phyloP scores from a whole-genome alignment of 2,888 invertebrate species.

The Dorcus parallelipipedus region DNA sequence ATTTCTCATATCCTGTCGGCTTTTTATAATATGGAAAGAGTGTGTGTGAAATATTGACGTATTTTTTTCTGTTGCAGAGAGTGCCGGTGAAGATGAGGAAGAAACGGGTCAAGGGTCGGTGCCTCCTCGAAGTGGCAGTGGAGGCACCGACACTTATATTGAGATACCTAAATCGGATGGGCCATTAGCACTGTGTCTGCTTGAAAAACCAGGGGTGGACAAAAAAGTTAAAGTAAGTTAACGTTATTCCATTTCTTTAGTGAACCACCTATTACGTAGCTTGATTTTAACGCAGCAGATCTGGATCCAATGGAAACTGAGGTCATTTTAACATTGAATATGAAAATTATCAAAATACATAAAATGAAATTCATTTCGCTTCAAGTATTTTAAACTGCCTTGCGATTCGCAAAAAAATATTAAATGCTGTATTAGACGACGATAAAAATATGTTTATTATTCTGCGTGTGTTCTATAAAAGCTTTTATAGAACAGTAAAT shows the following conservation, averaged over 20 bases:
- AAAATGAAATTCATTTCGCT: no score
- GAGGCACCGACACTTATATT: constrained; percentile 46
- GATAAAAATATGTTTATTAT: no score
- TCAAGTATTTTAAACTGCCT: no score
- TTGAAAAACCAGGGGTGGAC: constrained; percentile 65
- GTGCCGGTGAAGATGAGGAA: constrained; percentile 58
- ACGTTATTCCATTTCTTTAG: no score
- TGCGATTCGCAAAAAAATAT: no score
- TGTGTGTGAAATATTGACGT: no score
- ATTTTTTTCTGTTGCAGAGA: constrained; percentile 49
- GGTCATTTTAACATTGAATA: neutral
- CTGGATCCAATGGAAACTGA: neutral
- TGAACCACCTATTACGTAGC: no score
- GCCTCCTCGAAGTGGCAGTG: constrained; percentile 47
- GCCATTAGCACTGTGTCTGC: constrained; percentile 54
- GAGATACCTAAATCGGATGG: constrained; percentile 55
- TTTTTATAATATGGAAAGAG: no score
- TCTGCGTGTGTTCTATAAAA: no score
- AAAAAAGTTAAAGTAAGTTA: constrained; percentile 71
- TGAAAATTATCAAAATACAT: neutral
- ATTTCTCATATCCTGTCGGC: no score
- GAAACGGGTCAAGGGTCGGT: constrained; percentile 37
- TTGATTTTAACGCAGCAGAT: neutral
- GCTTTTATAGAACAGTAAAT: no score
- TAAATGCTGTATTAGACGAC: no score